Percentiles rank a stretch among this genome's conserved stretches.
phyloP scores from a whole-genome alignment of 2,888 invertebrate genomes.

The Azorinus chamasolen region DNA sequence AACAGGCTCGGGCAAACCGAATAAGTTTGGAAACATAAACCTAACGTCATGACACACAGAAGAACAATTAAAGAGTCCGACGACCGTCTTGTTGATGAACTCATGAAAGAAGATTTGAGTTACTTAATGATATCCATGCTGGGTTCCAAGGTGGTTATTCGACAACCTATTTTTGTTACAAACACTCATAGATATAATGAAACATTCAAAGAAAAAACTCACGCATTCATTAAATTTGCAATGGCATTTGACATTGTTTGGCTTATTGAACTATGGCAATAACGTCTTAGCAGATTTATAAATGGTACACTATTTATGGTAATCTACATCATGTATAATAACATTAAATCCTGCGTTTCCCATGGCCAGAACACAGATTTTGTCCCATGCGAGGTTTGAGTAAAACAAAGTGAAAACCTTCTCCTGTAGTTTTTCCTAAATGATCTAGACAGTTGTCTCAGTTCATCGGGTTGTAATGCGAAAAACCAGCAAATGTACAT shows the following conservation, averaged over 20 bases:
- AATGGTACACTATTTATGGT: conserved; percentile 3
- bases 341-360: conserved; percentile 15
- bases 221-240: too few relatives aligned
- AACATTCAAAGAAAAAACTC: background rate
- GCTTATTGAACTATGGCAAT: conserved; percentile 15
- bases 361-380: background rate
- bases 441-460: conserved; percentile 9
- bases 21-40: too few relatives aligned
- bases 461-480: conserved; percentile 7
- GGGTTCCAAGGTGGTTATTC: conserved; percentile 44
- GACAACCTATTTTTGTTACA: conserved; percentile 1
- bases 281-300: background rate
- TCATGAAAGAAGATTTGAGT: too few relatives aligned
- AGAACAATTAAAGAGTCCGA: too few relatives aligned
- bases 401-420: conserved; percentile 20
- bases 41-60: too few relatives aligned
- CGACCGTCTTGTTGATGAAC: too few relatives aligned
- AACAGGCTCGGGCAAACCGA: too few relatives aligned
- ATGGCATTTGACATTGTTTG: conserved; percentile 22
- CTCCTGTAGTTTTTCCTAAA: conserved; percentile 14
- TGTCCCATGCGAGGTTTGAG: conserved; percentile 4
- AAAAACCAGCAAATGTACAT: too few relatives aligned
- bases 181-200: background rate
- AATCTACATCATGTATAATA: conserved; percentile 7
- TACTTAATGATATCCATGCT: conserved; percentile 47